Conservation (phyloP, 2,888 invertebrate genomes). For the Drosophila falleni region DNA sequence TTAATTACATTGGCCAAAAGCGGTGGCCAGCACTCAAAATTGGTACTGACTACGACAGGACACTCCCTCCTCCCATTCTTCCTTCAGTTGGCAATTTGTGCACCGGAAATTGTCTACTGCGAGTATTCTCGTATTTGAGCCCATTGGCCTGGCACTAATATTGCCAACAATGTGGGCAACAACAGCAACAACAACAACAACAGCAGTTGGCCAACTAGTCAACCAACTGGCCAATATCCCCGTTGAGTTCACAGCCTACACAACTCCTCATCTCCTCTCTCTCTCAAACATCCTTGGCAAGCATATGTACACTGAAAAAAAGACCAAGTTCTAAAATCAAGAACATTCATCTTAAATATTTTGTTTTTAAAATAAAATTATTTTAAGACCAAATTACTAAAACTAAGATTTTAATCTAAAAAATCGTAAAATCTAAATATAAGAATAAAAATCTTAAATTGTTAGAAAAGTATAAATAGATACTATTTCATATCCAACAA, state of each 20-base stretch:
- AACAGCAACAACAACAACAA: conserved; percentile 41
- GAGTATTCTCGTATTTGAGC: conserved; percentile 18
- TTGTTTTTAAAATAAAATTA: no score
- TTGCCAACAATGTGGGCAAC: conserved; percentile 39
- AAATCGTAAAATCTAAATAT: no score
- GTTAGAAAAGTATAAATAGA: no score
- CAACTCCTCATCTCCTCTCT: not conserved
- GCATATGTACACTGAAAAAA: no score
- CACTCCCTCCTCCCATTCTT: not conserved
- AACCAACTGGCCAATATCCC: conserved; percentile 16
- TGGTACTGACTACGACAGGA: not conserved
- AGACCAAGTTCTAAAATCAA: no score
- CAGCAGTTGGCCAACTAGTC: conserved; percentile 15
- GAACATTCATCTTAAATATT: no score
- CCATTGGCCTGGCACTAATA: conserved; percentile 42
- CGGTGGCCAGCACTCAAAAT: conserved; percentile 21
- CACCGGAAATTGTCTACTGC: conserved; percentile 66
- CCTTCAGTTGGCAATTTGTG: conserved; percentile 52
- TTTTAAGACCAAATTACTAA: no score
- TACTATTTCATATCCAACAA: no score
- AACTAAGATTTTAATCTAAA: no score
- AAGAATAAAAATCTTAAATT: no score
- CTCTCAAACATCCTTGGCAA: not conserved
- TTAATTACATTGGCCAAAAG: conserved; percentile 73
- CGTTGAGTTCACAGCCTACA: not conserved